Conservation (phyloP, 2,888 invertebrate species). For the Encarsia formosa region DNA sequence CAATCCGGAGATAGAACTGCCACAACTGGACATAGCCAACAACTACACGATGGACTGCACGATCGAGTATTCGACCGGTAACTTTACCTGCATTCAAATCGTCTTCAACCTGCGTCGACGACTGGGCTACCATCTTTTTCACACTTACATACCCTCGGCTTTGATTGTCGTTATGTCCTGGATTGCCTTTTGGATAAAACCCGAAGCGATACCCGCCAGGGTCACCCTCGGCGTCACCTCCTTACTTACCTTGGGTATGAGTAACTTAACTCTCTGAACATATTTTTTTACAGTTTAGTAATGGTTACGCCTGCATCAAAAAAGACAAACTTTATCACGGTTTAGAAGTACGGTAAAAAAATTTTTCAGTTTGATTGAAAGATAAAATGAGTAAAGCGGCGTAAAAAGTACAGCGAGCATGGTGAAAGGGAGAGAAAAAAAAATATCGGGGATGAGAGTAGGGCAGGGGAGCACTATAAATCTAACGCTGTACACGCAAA, state of each 20-base stretch:
- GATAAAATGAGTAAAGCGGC: too few species aligned
- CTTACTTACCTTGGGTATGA: constrained; percentile 72
- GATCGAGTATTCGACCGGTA: constrained; percentile 81
- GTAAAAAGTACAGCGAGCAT: background rate
- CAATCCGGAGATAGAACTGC: constrained; percentile 82
- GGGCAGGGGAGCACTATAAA: background rate
- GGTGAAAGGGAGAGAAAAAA: background rate
- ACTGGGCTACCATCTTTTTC: constrained; percentile 84
- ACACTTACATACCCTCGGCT: constrained; percentile 88
- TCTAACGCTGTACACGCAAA: background rate
- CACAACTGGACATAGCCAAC: constrained; percentile 81
- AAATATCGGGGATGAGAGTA: background rate
- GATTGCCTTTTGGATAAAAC: constrained; percentile 95
- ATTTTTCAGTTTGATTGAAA: background rate
- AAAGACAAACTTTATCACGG: background rate
- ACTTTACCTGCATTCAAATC: constrained; percentile 86
- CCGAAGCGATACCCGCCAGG: constrained; percentile 85
- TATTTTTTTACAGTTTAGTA: background rate
- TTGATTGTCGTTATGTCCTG: constrained; percentile 92
- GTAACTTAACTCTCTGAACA: background rate
- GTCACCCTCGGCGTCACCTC: constrained; percentile 87
- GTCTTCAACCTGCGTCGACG: constrained; percentile 80
- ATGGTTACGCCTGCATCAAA: background rate
- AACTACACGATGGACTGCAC: constrained; percentile 89
- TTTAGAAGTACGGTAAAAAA: background rate